Evolutionary conservation across 2,113 vertebrate genomes (phyloP), one percentile per base, ranked within the genome.

Genomic region (Chaetodon trifascialis): DNA sequence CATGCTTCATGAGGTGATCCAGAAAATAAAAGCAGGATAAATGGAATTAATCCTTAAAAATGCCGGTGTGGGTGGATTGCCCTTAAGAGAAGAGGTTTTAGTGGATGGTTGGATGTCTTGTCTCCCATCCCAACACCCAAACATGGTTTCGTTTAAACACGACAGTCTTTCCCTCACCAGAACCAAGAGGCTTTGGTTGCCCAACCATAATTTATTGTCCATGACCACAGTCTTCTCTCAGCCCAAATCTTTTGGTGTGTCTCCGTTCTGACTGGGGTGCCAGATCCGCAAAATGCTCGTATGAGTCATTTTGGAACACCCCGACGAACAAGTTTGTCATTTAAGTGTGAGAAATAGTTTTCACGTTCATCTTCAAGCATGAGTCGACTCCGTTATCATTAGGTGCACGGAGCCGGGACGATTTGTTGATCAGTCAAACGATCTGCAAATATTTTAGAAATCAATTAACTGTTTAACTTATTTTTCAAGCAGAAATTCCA

Each of bases 141-240:
- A 51, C 2, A 17, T 68, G 68, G 23, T 74, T 81, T 73, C 7
- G 46, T 56, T 70, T 30, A 79, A 68, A 55, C 16, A 25, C 30
- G 2, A 47, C 1, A 30, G n/a, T 55, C 8, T 69, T 78, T 40
- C 25, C 21, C 15, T 30, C n/a, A 55, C 38, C 54, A 14, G 36
- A 78, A 74, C 64, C 64, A 21, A 67, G 19, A 46, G 30, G 19
- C 54, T 42, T 36, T 30, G 46, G 38, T 82, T 52, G 19, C 44
- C 19, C 11, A 66, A 64, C 25, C 40, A 38, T 15, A 16, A 54
- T 62, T 68, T 15, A 25, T 40, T 77, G 44, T n/a, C 19, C 34
- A 38, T 44, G 14, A 52, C 62, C 52, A 2, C n/a, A 5, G 42
- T 67, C 36, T 42, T 60, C 62, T 55, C 36, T 65, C 46, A 55